Percentiles rank a stretch among this genome's conserved stretches.
Conservation (phyloP, 2,113 vertebrate genomes). For the Cygnus buccinator region DNA sequence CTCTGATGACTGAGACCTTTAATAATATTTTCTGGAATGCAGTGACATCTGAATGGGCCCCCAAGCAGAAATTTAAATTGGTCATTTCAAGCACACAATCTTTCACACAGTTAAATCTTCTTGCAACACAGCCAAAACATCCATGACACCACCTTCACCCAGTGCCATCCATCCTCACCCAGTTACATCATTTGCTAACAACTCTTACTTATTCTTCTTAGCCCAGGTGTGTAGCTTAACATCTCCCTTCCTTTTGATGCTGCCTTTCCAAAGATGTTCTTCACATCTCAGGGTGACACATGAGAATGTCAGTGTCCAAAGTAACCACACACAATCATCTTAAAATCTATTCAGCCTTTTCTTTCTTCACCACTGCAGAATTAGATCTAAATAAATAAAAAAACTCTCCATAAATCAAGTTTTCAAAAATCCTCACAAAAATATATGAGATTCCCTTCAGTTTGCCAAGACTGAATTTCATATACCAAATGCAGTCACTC, state of each 20-base stretch:
- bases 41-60: not conserved
- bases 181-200: not conserved
- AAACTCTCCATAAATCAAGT: not conserved
- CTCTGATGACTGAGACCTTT: not conserved
- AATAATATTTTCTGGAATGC: not conserved
- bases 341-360: not conserved
- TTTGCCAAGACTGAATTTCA: not conserved
- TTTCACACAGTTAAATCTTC: not conserved
- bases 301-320: not conserved
- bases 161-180: not conserved
- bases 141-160: not conserved
- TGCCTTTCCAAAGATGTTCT: not conserved
- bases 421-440: slow-evolving; percentile 1
- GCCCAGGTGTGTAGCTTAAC: not conserved
- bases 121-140: not conserved
- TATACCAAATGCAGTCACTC: not conserved
- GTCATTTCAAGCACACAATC: not conserved
- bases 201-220: not conserved
- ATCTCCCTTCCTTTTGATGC: not conserved
- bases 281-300: not conserved
- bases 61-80: not conserved
- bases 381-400: not conserved
- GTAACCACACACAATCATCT: not conserved
- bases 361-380: not conserved
- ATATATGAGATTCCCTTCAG: not conserved